Evolutionary conservation across 2,888 invertebrate genomes (phyloP).

Genomic region (Notodonta dromedarius): DNA sequence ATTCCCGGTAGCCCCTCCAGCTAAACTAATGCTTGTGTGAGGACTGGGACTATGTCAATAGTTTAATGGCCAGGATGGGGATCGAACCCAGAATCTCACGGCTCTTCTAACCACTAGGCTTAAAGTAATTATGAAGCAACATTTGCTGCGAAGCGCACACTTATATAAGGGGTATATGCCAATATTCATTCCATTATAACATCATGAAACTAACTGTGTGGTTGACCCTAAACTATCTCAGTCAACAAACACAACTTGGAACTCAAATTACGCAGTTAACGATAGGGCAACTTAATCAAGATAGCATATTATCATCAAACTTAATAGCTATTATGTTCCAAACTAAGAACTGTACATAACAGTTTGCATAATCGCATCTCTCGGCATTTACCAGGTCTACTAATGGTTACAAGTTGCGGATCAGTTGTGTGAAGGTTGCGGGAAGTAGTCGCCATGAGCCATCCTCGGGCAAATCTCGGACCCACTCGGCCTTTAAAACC

Average conservation of each 20-base stretch:
- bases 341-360: conserved; percentile 39
- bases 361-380: conserved; percentile 43
- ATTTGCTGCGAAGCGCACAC: no score
- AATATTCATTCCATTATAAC: neutral
- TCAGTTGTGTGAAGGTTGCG: conserved; percentile 40
- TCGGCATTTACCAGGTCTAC: conserved; percentile 44
- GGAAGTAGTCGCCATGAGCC: conserved; percentile 32
- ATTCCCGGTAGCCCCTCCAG: no score
- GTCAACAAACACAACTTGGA: conserved; percentile 6
- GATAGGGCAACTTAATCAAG: conserved; percentile 45
- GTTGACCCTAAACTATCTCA: conserved; percentile 24
- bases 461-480: conserved; percentile 10
- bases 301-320: conserved; percentile 45
- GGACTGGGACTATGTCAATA: no score
- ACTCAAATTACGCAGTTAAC: conserved; percentile 8
- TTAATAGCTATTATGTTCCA: conserved; percentile 41
- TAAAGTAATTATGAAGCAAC: no score
- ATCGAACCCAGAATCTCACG: no score
- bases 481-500: no score
- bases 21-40: no score
- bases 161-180: no score
- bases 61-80: no score
- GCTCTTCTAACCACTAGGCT: no score
- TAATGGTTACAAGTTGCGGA: conserved; percentile 45
- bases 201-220: neutral